These are phyloP conservation scores for Poeciliopsis presidionis DNA, from an alignment of 2,797 vertebrate genomes.

Conservation along the genomic window DNA sequence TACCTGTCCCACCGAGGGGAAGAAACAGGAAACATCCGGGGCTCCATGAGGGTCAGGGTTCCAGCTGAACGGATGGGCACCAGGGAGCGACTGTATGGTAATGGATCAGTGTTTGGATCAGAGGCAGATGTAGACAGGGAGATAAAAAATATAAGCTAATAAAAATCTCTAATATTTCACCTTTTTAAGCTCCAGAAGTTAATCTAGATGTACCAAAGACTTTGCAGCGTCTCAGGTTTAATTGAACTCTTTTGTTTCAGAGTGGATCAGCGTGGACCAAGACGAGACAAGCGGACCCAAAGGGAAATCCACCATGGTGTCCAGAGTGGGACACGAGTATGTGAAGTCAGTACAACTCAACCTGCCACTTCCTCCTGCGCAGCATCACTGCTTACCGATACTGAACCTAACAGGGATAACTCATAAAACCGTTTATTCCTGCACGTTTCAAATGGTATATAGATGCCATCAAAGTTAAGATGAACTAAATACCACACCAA, in stretches of 20 bases:
- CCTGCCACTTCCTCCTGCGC: neutral
- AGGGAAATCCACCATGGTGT: slow-evolving; percentile 80
- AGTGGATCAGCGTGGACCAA: slow-evolving; percentile 97
- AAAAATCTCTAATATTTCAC: too few species aligned
- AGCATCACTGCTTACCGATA: neutral
- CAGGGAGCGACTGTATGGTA: slow-evolving; percentile 94
- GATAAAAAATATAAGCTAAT: neutral
- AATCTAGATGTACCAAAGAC: neutral
- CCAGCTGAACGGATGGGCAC: slow-evolving; percentile 94
- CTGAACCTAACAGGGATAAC: neutral
- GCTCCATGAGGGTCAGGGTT: slow-evolving; percentile 95
- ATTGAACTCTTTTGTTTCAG: slow-evolving; percentile 69
- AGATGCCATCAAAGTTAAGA: neutral
- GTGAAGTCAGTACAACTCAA: slow-evolving; percentile 77
- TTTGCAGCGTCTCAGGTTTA: neutral
- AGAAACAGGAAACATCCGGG: slow-evolving; percentile 96
- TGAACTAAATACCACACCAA: neutral
- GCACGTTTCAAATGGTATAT: neutral
- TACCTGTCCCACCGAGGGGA: slow-evolving; percentile 95
- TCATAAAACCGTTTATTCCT: neutral
- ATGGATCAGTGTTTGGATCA: neutral
- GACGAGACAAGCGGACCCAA: slow-evolving; percentile 89
- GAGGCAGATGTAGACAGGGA: neutral
- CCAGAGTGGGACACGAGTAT: slow-evolving; percentile 85
- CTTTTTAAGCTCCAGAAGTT: too few species aligned